A percentile compares a stretch with the other conserved stretches of the same genome.
phyloP scores from a whole-genome alignment of 2,113 vertebrate genomes.

The Platycercus adscitus region DNA sequence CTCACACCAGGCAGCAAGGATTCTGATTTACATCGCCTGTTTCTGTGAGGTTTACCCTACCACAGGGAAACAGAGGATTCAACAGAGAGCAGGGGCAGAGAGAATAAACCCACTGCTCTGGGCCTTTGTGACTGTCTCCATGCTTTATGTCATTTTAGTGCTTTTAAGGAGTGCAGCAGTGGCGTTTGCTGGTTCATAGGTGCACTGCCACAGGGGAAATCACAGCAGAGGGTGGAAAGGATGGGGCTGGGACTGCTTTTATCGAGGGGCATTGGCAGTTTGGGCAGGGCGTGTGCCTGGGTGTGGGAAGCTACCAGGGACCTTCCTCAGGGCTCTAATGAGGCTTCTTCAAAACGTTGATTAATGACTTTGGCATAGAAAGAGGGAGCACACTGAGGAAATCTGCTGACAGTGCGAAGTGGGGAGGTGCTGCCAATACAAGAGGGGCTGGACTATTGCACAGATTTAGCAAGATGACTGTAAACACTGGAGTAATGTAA shows the following conservation, averaged over 20 bases:
- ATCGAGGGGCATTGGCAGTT: background rate
- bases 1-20: background rate
- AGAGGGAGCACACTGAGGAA: background rate
- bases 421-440: background rate
- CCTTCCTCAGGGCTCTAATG: background rate
- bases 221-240: background rate
- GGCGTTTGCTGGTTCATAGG: rapidly evolving
- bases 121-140: background rate
- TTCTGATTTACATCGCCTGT: background rate
- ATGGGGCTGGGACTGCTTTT: rapidly evolving
- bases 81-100: background rate
- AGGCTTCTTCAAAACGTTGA: background rate
- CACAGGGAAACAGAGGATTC: background rate
- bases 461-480: background rate
- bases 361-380: background rate
- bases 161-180: rapidly evolving
- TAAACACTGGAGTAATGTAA: rapidly evolving
- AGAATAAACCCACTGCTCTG: rapidly evolving
- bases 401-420: background rate
- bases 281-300: rapidly evolving
- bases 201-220: background rate
- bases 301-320: no score
- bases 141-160: rapidly evolving
- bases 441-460: background rate
- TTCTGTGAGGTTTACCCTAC: background rate